Evolutionary conservation across 2,888 invertebrate genomes (phyloP).

Genomic region (Panopea generosa): DNA sequence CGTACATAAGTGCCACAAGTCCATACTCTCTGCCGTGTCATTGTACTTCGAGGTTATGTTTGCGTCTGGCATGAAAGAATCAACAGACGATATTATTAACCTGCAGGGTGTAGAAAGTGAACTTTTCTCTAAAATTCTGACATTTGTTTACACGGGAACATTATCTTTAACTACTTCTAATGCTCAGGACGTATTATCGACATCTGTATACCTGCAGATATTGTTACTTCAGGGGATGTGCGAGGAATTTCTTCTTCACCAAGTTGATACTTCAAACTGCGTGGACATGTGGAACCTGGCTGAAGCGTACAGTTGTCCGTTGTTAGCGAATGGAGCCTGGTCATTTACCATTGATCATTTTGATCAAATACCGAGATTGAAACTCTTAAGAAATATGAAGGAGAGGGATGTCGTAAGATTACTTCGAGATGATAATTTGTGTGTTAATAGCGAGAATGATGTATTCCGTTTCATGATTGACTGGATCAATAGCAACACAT

Average conservation of each 20-base stretch:
- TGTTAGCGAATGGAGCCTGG: constrained; percentile 90
- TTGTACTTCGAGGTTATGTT: constrained; percentile 67
- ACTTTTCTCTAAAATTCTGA: constrained; percentile 45
- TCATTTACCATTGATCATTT: constrained; percentile 88
- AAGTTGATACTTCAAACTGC: constrained; percentile 91
- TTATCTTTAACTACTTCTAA: constrained; percentile 39
- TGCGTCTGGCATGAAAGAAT: constrained; percentile 65
- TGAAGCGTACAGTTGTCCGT: constrained; percentile 90
- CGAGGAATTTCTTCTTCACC: constrained; percentile 90
- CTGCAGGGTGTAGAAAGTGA: constrained; percentile 55
- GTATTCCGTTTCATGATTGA: constrained; percentile 90
- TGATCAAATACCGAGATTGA: constrained; percentile 43
- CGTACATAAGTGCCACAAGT: constrained; percentile 62
- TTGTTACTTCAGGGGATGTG: constrained; percentile 88
- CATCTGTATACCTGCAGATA: constrained; percentile 64
- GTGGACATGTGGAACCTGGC: constrained; percentile 94
- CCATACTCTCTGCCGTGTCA: constrained; percentile 59
- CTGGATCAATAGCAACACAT: constrained; percentile 86
- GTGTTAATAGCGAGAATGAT: constrained; percentile 93
- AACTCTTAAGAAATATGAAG: constrained; percentile 27
- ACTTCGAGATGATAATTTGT: constrained; percentile 90
- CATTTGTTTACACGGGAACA: constrained; percentile 59
- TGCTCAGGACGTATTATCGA: constrained; percentile 57
- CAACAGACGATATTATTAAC: constrained; percentile 36
- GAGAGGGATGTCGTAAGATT: constrained; percentile 19